Evolutionary conservation across 1,140 invertebrate species (phyloP), one percentile per base, ranked within the genome.

Genomic region (Spodoptera litura): DNA sequence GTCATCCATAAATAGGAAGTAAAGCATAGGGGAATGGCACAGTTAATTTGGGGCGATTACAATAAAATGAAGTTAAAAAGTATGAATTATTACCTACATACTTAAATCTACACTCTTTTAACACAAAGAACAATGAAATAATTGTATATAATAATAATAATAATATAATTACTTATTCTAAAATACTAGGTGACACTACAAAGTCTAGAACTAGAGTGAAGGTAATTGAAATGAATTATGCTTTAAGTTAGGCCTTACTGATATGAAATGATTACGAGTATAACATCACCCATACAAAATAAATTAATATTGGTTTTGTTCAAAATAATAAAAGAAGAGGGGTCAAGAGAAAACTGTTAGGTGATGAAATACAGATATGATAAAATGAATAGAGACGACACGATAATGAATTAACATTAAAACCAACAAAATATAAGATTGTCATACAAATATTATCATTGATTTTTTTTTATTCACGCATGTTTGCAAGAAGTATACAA

Each of bases 161-260:
- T 71, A 35, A 49, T 61, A 52, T 68, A 12, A 49, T 52, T 31
- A 52, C 73, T 62, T 75, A 75, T 11, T 20, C 73, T 64, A 62
- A 38, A 56, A 56, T 56, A 71, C 68, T 71, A 52, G 27, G 13
- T 68, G 64, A 53, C 68, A 71, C 15, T 71, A 25, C 38, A 56
- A 31, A 72, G 55, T 56, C 31, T 35, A 72, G 25, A 55, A 71
- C n/a, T 55, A 72, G 25, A 55, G 4, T 52, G 35, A 49, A 35
- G 49, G 25, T 75, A 80, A 76, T 80, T 76, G 78, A 75, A 52
- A 53, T 52, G 44, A 66, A 51, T 78, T 44, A 73, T 73, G 78
- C 52, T 58, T 68, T 77, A 80, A 78, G 53, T 84, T 84, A 84
- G 83, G 83, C 83, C 83, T 78, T 78, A 53, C 75, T 79, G 81